phyloP scores from a whole-genome alignment of 2,113 vertebrate species.

The Ceyx margarethae region DNA sequence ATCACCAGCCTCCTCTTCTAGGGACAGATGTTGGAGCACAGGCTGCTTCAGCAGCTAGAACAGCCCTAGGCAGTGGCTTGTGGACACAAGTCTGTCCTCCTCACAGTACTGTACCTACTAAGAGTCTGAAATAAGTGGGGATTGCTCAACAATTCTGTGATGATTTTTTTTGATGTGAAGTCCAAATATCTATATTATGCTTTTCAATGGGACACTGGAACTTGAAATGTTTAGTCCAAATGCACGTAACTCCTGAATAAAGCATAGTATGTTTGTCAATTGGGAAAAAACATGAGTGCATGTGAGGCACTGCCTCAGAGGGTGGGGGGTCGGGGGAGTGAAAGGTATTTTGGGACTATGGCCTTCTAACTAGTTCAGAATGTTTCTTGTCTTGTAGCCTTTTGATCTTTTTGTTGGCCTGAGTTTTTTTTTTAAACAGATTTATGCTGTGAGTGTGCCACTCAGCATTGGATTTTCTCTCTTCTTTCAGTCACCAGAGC shows the following conservation, averaged over 20 bases:
- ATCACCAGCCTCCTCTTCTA: background rate
- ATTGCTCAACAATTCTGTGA: background rate
- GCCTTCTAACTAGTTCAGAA: background rate
- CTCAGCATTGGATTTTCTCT: background rate
- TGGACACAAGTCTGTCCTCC: background rate
- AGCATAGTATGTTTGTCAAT: background rate
- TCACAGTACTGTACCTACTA: background rate
- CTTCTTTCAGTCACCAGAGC: background rate
- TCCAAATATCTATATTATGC: background rate
- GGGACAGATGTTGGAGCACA: background rate
- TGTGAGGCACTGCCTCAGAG: background rate
- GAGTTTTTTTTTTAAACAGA: background rate
- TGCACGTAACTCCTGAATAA: background rate
- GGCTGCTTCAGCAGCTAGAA: background rate
- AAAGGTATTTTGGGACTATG: background rate
- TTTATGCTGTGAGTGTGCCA: rapidly evolving
- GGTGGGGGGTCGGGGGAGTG: background rate
- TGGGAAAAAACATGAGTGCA: background rate
- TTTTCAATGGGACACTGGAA: background rate
- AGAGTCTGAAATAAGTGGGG: background rate
- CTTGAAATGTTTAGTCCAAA: background rate
- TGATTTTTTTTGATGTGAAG: background rate
- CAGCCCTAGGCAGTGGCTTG: background rate
- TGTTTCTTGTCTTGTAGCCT: background rate
- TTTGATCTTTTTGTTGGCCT: background rate